Percentiles rank a stretch among this genome's conserved stretches.
These are phyloP conservation scores for Dermatophagoides farinae DNA, from an alignment of 1,140 invertebrate species.

Conservation along the genomic window DNA sequence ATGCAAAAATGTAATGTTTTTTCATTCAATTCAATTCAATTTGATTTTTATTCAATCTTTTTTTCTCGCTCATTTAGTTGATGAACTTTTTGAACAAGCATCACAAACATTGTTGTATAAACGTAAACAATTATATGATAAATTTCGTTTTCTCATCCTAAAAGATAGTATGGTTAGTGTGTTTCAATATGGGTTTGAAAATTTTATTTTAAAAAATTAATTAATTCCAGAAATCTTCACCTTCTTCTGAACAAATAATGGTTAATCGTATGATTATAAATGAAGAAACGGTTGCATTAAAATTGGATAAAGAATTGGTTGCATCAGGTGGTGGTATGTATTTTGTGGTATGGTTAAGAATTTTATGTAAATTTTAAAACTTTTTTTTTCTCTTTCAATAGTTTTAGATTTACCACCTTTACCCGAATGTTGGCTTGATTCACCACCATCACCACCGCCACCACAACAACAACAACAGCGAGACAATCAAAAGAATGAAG, in stretches of 20 bases:
- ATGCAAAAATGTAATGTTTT: constrained; percentile 33
- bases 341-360: background rate
- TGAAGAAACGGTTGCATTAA: constrained; percentile 39
- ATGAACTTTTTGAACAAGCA: constrained; percentile 50
- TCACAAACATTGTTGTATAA: constrained; percentile 49
- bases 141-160: constrained; percentile 52
- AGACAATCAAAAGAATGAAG: background rate
- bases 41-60: no score
- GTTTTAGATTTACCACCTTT: constrained; percentile 18
- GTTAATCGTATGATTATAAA: constrained; percentile 43
- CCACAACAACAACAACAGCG: background rate
- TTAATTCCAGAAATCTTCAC: constrained; percentile 35
- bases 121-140: constrained; percentile 48
- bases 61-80: constrained; percentile 30
- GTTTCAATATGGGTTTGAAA: background rate
- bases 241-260: constrained; percentile 48
- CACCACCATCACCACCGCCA: no score
- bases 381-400: constrained; percentile 5
- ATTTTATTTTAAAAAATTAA: background rate
- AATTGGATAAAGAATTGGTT: constrained; percentile 29
- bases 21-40: background rate
- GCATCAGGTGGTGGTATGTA: constrained; percentile 23
- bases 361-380: background rate
- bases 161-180: constrained; percentile 57
- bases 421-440: constrained; percentile 15